phyloP scores from a whole-genome alignment of 2,888 invertebrate genomes.

The Axea sp. region DNA sequence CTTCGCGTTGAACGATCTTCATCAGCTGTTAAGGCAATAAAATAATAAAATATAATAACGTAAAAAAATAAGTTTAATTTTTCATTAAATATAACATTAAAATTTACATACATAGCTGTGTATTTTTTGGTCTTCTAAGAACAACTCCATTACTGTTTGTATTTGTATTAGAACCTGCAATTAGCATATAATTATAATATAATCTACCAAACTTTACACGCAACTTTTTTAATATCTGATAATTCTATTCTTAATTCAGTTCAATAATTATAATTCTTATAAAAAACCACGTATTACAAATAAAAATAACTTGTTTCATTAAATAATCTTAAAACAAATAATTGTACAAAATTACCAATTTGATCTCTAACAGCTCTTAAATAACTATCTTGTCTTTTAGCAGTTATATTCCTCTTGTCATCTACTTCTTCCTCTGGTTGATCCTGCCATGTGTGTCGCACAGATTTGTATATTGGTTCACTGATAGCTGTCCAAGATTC shows the following conservation, averaged over 20 bases:
- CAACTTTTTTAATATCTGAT: no score
- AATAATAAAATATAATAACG: neutral
- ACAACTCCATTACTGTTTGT: conserved; percentile 73
- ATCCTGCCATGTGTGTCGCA: conserved; percentile 73
- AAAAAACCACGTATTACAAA: no score
- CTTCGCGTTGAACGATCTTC: conserved; percentile 93
- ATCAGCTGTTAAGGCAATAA: conserved; percentile 81
- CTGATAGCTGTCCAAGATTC: conserved; percentile 80
- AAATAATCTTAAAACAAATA: no score
- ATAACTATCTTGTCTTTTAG: conserved; percentile 80
- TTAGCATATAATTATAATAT: conserved; percentile 6
- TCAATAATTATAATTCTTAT: no score
- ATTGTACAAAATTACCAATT: conserved; percentile 71
- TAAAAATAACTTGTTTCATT: no score
- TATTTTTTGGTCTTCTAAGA: conserved; percentile 75
- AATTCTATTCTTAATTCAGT: no score
- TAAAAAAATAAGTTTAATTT: neutral
- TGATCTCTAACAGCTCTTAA: conserved; percentile 78
- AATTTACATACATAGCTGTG: conserved; percentile 70
- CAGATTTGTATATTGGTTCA: conserved; percentile 67
- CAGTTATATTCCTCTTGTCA: conserved; percentile 67
- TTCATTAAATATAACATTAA: neutral
- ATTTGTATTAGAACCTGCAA: conserved; percentile 68
- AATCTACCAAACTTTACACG: no score
- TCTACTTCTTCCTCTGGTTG: conserved; percentile 67